Evolutionary conservation across 2,888 invertebrate genomes (phyloP).

Genomic region (Ceramica pisi): DNA sequence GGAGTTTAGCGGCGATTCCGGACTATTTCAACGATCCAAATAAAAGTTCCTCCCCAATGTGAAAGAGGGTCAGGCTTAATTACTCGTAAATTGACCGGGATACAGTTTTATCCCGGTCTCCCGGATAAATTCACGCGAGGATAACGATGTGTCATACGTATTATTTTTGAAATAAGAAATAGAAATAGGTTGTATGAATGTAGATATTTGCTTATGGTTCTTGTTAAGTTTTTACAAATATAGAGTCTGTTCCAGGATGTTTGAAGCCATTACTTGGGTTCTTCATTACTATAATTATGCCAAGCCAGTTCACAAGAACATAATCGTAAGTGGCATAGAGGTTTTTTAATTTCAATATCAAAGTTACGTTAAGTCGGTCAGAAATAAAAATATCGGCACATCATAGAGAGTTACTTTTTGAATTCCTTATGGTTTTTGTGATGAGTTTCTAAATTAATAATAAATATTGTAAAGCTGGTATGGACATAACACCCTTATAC

Average conservation of each 20-base stretch:
- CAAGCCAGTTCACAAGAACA: background rate
- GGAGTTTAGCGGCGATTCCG: conserved; percentile 82
- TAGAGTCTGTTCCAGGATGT: no score
- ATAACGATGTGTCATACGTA: conserved; percentile 81
- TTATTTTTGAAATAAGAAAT: conserved; percentile 63
- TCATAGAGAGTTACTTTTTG: background rate
- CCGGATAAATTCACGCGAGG: conserved; percentile 79
- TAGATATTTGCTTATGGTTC: background rate
- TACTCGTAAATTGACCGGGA: conserved; percentile 90
- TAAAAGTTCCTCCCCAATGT: conserved; percentile 86
- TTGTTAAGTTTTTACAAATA: background rate
- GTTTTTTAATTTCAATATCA: no score
- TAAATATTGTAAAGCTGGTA: conserved; percentile 14
- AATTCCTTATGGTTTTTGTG: no score
- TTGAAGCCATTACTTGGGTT: no score
- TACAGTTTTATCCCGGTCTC: conserved; percentile 81
- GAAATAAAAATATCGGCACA: background rate
- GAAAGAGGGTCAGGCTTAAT: conserved; percentile 90
- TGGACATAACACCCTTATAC: background rate
- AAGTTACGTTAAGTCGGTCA: no score
- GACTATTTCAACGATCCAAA: conserved; percentile 83
- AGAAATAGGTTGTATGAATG: conserved; percentile 23
- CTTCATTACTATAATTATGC: background rate
- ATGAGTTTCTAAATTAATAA: background rate
- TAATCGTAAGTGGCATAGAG: no score